Conservation (phyloP, 2,888 invertebrate species). For the Xestia rhomboidea region DNA sequence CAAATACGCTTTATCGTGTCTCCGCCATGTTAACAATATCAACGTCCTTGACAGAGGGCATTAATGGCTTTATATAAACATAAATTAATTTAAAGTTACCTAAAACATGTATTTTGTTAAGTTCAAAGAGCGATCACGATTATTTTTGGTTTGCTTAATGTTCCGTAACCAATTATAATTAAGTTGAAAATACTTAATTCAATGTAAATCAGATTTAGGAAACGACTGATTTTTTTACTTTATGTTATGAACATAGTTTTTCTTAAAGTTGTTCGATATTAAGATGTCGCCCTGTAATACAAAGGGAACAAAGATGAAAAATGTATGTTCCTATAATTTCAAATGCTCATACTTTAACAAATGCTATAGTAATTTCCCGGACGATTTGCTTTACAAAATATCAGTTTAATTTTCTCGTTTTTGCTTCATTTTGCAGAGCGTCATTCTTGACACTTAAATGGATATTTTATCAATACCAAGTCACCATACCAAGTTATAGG, state of each 20-base stretch:
- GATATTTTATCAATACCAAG: too few species aligned
- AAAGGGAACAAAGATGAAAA: too few species aligned
- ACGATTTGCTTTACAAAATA: too few species aligned
- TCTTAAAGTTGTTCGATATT: too few species aligned
- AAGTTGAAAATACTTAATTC: constrained; percentile 25
- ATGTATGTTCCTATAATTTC: too few species aligned
- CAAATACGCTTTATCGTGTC: background rate
- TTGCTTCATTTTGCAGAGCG: too few species aligned
- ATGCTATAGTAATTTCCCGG: too few species aligned
- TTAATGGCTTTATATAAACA: constrained; percentile 15
- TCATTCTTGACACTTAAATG: too few species aligned
- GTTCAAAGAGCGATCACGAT: constrained; percentile 58
- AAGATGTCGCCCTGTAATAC: too few species aligned
- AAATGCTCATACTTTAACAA: too few species aligned
- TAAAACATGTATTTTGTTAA: constrained; percentile 31
- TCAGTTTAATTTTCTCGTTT: too few species aligned
- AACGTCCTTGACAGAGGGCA: constrained; percentile 28
- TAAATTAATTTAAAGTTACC: constrained; percentile 3
- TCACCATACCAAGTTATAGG: too few species aligned
- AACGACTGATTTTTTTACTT: background rate
- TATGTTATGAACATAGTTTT: background rate
- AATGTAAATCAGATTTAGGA: constrained; percentile 14
- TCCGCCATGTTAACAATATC: background rate
- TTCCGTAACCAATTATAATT: constrained; percentile 28
- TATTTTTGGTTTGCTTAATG: constrained; percentile 29